Evolutionary conservation across 2,113 vertebrate genomes (phyloP).

Genomic region (Madoqua kirkii): DNA sequence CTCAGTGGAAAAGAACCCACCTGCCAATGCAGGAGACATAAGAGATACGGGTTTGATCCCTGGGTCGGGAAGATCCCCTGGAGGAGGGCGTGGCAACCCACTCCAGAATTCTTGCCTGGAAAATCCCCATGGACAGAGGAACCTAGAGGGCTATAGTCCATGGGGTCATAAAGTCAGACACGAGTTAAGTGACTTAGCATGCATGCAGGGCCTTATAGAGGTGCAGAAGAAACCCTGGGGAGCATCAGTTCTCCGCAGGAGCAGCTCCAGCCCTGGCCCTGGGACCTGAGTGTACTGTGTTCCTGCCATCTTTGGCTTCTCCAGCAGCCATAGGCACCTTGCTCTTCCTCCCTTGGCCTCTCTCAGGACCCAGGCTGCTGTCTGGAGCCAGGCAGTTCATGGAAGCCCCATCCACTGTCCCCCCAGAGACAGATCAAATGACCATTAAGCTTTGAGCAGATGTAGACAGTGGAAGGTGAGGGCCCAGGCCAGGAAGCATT

Average conservation of each 20-base stretch:
- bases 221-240: not conserved
- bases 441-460: conserved; percentile 61
- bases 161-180: not conserved
- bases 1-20: not conserved
- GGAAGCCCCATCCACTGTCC: conserved; percentile 38
- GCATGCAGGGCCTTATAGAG: not conserved
- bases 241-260: not conserved
- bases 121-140: not conserved
- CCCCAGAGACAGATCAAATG: conserved; percentile 66
- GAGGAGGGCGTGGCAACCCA: not conserved
- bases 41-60: not conserved
- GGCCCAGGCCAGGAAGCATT: conserved; percentile 51
- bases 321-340: not conserved
- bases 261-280: not conserved
- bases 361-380: conserved; percentile 10
- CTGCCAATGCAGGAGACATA: not conserved
- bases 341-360: not conserved
- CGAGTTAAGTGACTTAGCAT: not conserved
- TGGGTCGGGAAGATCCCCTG: not conserved
- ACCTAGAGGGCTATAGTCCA: not conserved
- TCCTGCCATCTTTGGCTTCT: not conserved
- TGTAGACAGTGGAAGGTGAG: conserved; percentile 20
- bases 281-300: not conserved
- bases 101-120: not conserved
- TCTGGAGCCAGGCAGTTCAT: conserved; percentile 50